A percentile compares a stretch with the other conserved stretches of the same genome.
These are phyloP conservation scores for Megaptera novaeangliae DNA, from an alignment of 2,113 vertebrate genomes.

Conservation along the genomic window DNA sequence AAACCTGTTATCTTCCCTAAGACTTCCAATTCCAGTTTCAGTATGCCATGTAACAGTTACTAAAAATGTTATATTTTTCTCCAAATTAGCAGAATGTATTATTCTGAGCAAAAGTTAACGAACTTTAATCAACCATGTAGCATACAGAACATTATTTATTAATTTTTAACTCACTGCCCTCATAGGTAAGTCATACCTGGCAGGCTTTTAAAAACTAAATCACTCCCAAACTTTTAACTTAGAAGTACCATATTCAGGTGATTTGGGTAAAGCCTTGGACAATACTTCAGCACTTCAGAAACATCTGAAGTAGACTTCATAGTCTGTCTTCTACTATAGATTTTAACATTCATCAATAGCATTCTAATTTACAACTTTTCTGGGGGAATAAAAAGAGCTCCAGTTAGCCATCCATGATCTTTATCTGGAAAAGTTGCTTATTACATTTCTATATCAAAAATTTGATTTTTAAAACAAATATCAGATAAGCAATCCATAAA, in stretches of 20 bases:
- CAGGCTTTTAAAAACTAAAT: neutral
- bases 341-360: neutral
- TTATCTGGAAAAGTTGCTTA: neutral
- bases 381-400: rapidly evolving
- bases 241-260: neutral
- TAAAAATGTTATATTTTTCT: neutral
- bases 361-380: neutral
- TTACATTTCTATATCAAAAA: neutral
- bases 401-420: neutral
- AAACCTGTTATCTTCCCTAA: neutral
- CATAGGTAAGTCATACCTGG: neutral
- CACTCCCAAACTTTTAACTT: neutral
- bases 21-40: neutral
- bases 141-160: neutral
- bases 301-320: neutral
- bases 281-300: neutral
- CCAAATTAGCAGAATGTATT: neutral
- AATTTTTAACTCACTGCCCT: neutral
- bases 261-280: neutral
- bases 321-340: neutral
- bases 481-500: neutral
- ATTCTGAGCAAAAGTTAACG: neutral
- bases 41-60: neutral
- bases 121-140: neutral
- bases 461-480: neutral